Evolutionary conservation across 2,888 invertebrate genomes (phyloP), one percentile per base, ranked within the genome.

Genomic region (Blastobasis adustella): DNA sequence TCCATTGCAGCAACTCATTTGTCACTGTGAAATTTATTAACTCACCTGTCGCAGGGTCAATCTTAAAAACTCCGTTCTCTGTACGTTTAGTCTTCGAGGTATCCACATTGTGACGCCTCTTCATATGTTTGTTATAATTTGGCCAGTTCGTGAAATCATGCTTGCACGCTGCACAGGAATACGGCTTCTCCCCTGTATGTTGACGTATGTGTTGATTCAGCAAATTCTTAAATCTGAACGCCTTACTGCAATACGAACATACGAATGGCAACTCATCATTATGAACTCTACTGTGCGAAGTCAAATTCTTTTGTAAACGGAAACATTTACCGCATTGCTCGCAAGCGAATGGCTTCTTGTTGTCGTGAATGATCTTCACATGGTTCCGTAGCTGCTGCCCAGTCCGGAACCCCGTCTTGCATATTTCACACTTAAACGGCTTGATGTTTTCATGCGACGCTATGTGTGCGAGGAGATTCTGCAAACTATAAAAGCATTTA

Each of bases 61-160:
- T 69, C 0, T 80, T 81, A 46, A 71, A 79, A 0, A 75, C 59
- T 1, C 79, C 81, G 1, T 81, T 82, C 0, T 87, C 85, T 0
- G 90, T 78, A 7, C 65, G 71, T 56, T 70, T 80, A 56, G 67
- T 80, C 54, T 76, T 82, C 0, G 78, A 63, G 64, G 73, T 75
- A 42, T 79, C 71, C 53, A 66, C 89, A 10, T 91, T 91, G 61
- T 94, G 93, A 36, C 92, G 83, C n/a, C 93, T 82, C 73, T 93
- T 93, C 92, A 94, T 93, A 65, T 94, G 94, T 65, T 94, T 94
- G 66, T 94, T 94, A 63, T 93, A 94, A 79, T 94, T 94, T 0
- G 93, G 92, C 93, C 93, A 93, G 72, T 93, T 93, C 0, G 93
- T 92, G 62, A 94, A 94, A 61, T 93, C 73, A 8, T 73, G 60